These are phyloP conservation scores for Celastrina argiolus DNA, from an alignment of 2,888 invertebrate genomes.

Conservation along the genomic window DNA sequence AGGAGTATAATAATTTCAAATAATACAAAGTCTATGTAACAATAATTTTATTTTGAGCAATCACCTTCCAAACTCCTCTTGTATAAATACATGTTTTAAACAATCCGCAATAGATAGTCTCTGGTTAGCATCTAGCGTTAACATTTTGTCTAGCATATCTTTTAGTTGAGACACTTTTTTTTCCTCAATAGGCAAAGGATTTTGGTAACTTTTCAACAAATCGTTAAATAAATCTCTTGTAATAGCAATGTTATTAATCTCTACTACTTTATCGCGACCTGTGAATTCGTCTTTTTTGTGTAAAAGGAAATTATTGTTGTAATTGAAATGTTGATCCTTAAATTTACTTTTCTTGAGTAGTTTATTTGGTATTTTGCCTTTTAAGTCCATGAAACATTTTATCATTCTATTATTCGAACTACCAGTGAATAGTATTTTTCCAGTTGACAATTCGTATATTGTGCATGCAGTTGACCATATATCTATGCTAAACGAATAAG, in stretches of 20 bases:
- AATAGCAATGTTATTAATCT: slow-evolving; percentile 89
- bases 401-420: slow-evolving; percentile 99
- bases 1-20: slow-evolving; percentile 23
- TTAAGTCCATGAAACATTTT: slow-evolving; percentile 98
- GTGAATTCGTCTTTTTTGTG: slow-evolving; percentile 98
- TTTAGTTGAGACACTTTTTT: slow-evolving; percentile 93
- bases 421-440: slow-evolving; percentile 97
- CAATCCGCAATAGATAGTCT: slow-evolving; percentile 93
- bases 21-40: slow-evolving; percentile 26
- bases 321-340: slow-evolving; percentile 97
- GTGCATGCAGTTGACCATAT: slow-evolving; percentile 99
- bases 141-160: slow-evolving; percentile 93
- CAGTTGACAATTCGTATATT: slow-evolving; percentile 97
- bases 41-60: slow-evolving; percentile 34
- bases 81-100: slow-evolving; percentile 93
- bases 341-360: slow-evolving; percentile 95
- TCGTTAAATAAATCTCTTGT: slow-evolving; percentile 92
- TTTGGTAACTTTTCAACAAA: slow-evolving; percentile 87
- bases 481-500: slow-evolving; percentile 97
- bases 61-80: slow-evolving; percentile 49
- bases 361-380: slow-evolving; percentile 97
- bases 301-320: slow-evolving; percentile 95
- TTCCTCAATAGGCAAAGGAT: slow-evolving; percentile 88
- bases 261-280: slow-evolving; percentile 96
- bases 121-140: slow-evolving; percentile 93